Evolutionary conservation across 2,113 vertebrate genomes (phyloP).

Genomic region (Seriola dumerili): DNA sequence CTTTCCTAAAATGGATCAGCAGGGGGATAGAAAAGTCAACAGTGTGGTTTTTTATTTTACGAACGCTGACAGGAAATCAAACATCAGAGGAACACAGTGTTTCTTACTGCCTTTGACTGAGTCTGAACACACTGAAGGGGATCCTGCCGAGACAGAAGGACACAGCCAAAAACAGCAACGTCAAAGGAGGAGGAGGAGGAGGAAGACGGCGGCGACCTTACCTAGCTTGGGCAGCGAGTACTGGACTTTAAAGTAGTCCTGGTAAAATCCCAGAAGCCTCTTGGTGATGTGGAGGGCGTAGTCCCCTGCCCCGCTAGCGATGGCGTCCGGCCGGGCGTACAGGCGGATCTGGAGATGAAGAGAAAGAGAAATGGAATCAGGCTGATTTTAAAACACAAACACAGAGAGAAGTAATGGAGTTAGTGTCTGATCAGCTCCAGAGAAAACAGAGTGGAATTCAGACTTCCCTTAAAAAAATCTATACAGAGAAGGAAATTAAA

Average conservation of each 20-base stretch:
- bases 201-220: conserved; percentile 81
- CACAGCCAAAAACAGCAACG: neutral
- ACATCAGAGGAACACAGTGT: neutral
- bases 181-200: neutral
- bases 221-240: conserved; percentile 99
- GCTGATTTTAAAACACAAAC: conserved; percentile 38
- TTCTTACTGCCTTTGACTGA: neutral
- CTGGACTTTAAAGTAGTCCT: conserved; percentile 98
- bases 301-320: conserved; percentile 95
- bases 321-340: conserved; percentile 95
- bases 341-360: conserved; percentile 89
- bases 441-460: conserved; percentile 24
- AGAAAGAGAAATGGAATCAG: conserved; percentile 14
- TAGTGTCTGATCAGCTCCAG: neutral
- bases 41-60: neutral
- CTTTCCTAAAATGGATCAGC: conserved; percentile 12
- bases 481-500: conserved; percentile 37
- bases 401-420: conserved; percentile 18
- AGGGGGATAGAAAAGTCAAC: neutral
- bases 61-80: conserved; percentile 39
- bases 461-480: neutral
- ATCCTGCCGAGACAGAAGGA: neutral
- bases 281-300: conserved; percentile 97
- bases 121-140: neutral
- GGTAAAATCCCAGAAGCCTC: conserved; percentile 96